Evolutionary conservation across 1,140 invertebrate genomes (phyloP), one percentile per base, ranked within the genome.

Genomic region (Plectrocnemia conspersa): DNA sequence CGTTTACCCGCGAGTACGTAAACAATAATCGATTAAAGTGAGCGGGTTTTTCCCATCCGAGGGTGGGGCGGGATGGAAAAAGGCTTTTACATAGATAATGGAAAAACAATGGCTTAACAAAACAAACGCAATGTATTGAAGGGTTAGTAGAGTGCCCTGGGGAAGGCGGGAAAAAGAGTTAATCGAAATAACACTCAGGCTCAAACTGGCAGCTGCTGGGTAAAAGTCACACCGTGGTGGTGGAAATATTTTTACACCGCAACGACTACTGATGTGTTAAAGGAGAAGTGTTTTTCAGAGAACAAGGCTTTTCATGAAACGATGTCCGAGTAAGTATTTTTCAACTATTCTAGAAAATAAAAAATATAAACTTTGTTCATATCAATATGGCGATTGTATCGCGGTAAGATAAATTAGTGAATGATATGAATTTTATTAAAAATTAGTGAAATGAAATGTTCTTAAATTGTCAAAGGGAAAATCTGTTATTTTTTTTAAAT

Each of bases 21-120:
- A 56, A 56, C 54, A 55, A 48, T 24, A 56, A 49, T 50, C 35
- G 49, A 56, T 56, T 56, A 56, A 56, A 55, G n/a, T 15, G 45
- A 49, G 27, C 35, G 33, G 36, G 29, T 40, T 55, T 55, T 55
- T 38, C 45, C n/a, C n/a, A n/a, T n/a, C n/a, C n/a, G n/a, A n/a
- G n/a, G n/a, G n/a, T n/a, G n/a, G n/a, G 16, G 45, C 45, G 15
- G 13, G 21, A 15, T 18, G 44, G 45, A 49, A 48, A 56, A 55
- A 50, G 23, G 24, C 29, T 49, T 50, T 55, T 55, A 48, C 53
- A 55, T 50, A 33, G 25, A 29, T 49, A 49, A 56, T 49, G 36
- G 45, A 47, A 50, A 56, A 56, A 56, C 46, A 56, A 56, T 29
- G 46, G 54, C 45, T 50, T 50, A 49, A 50, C 36, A 49, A 49